Evolutionary conservation across 64 coral and sea anemone species (phyloP), one percentile per base, ranked within the genome.

Genomic region (Cladopsammia gracilis): DNA sequence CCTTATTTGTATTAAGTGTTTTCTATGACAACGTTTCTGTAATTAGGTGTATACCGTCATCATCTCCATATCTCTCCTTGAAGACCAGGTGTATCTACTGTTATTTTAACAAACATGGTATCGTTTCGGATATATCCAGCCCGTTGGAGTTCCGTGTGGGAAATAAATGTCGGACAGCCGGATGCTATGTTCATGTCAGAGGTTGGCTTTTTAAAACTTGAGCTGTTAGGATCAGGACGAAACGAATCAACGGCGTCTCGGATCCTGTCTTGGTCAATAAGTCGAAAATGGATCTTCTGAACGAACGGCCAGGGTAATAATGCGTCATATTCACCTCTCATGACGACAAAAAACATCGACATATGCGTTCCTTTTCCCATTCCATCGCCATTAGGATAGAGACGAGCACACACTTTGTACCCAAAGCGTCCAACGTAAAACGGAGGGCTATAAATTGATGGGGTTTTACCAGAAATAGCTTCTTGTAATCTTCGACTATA

Each of bases 381-480:
- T 1, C 93, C 93, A 77, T 95, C 93, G 5, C 93, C 93, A 91
- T 95, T 95, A 19, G 82, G 88, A 51, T 95, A 95, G 14, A 91
- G 80, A 48, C 93, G 79, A 6, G 93, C 93, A 73, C 93, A 95
- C 4, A 91, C 93, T 80, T 95, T 95, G 62, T 95, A 95, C 5
- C 93, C 93, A 81, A 86, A 90, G 1, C 93, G 87, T 16, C 88
- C 88, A 69, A 95, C 93, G 43, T 91, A 95, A 51, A 95, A 95
- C 7, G 87, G 93, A 4, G 87, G 93, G 20, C 93, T 95, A 48
- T 95, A 95, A 34, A 95, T 86, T 0, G 93, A 95, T 20, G 61
- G 48, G 0, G 76, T 86, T 26, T 86, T 95, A 2, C 93, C 93
- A 67, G 87, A 62, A 6, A 90, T 20, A 52, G 77, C 87, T 14